Evolutionary conservation across 2,888 invertebrate genomes (phyloP).

Genomic region (Epirrhoe alternata): DNA sequence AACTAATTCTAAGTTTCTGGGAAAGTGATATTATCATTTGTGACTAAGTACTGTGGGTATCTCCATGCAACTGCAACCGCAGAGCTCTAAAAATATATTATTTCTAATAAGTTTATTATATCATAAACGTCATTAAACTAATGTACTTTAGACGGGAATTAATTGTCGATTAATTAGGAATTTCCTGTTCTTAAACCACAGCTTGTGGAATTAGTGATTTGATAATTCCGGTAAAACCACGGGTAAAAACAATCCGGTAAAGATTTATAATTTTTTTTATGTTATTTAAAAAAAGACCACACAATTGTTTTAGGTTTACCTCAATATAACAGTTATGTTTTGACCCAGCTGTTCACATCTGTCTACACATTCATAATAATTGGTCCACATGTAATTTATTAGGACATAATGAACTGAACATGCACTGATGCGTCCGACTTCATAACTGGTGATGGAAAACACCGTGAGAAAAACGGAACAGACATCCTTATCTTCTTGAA

Average conservation of each 20-base stretch:
- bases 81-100: background rate
- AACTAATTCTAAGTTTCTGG: too few relatives aligned
- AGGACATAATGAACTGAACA: slow-evolving; percentile 10
- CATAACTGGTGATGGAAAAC: slow-evolving; percentile 3
- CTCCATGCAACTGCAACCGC: background rate
- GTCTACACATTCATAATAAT: slow-evolving; percentile 7
- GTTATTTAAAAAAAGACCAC: too few relatives aligned
- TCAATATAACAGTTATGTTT: background rate
- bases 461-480: background rate
- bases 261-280: too few relatives aligned
- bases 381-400: slow-evolving; percentile 24
- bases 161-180: background rate
- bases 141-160: background rate
- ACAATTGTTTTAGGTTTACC: background rate
- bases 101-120: background rate
- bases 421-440: slow-evolving; percentile 15
- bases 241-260: background rate
- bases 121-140: background rate
- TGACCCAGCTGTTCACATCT: slow-evolving; percentile 14
- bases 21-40: too few relatives aligned
- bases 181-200: slow-evolving; percentile 1
- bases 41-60: too few relatives aligned
- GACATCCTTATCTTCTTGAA: background rate
- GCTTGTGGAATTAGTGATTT: background rate
- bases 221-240: background rate